Conservation (phyloP, 2,797 vertebrate genomes). For the Varecia variegata region DNA sequence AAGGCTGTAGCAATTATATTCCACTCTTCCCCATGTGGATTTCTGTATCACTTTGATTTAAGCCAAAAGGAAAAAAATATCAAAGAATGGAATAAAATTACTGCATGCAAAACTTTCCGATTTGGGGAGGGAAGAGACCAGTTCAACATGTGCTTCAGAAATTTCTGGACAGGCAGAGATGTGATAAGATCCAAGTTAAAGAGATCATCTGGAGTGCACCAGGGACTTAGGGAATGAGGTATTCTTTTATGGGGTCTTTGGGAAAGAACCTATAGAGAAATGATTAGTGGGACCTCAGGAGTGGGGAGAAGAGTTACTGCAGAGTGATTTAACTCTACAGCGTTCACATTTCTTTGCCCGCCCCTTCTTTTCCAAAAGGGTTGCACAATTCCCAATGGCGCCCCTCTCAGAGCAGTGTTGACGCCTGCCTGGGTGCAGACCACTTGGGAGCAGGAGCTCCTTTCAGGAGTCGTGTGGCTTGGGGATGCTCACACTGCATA, state of each 20-base stretch:
- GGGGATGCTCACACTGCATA: background rate
- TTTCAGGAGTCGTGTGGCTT: background rate
- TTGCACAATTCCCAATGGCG: background rate
- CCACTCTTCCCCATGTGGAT: constrained; percentile 43
- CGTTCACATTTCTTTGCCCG: background rate
- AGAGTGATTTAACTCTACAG: background rate
- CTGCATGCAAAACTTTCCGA: constrained; percentile 42
- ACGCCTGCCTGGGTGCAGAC: background rate
- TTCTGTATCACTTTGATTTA: constrained; percentile 60
- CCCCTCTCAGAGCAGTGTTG: background rate
- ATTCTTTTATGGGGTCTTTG: background rate
- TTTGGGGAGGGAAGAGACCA: constrained; percentile 53
- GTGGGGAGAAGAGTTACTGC: background rate
- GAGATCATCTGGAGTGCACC: constrained; percentile 34
- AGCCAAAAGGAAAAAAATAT: constrained; percentile 21
- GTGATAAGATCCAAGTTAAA: constrained; percentile 55
- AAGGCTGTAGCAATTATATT: constrained; percentile 13
- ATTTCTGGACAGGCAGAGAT: constrained; percentile 44
- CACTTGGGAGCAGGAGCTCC: too few relatives aligned
- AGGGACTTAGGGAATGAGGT: background rate
- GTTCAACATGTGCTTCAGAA: constrained; percentile 40
- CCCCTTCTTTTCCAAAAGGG: background rate
- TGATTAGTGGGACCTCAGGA: background rate
- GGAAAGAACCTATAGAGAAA: background rate
- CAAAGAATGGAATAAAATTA: constrained; percentile 57